These are phyloP conservation scores for Baccha elongata DNA, from an alignment of 2,888 invertebrate genomes.

Conservation along the genomic window DNA sequence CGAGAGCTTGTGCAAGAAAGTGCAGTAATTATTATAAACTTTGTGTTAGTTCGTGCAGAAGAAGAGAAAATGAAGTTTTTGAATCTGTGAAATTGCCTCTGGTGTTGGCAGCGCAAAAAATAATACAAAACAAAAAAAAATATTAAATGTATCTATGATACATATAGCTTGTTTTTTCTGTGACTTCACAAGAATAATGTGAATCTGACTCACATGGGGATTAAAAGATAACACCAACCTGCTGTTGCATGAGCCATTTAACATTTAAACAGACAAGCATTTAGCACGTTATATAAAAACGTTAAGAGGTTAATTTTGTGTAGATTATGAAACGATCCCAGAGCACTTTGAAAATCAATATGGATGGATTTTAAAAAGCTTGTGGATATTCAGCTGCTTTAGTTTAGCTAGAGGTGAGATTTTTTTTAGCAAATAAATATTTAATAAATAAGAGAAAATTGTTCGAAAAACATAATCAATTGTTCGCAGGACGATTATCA, in stretches of 20 bases:
- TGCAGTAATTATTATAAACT: constrained; percentile 29
- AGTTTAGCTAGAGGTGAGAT: too few species aligned
- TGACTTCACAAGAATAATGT: constrained; percentile 18
- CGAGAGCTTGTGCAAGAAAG: constrained; percentile 15
- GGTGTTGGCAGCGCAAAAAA: constrained; percentile 22
- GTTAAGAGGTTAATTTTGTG: background rate
- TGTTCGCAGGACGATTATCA: too few species aligned
- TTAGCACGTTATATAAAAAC: constrained; percentile 6
- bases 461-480: too few species aligned
- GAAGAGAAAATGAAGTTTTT: constrained; percentile 31
- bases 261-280: constrained; percentile 7
- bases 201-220: constrained; percentile 18
- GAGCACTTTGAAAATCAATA: too few species aligned
- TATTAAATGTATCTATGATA: background rate
- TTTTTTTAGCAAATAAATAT: too few species aligned
- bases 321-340: too few species aligned
- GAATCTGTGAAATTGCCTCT: constrained; percentile 32
- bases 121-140: background rate
- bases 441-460: too few species aligned
- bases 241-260: constrained; percentile 28
- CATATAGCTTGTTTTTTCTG: background rate
- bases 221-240: constrained; percentile 2
- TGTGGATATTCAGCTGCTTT: too few species aligned
- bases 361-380: background rate
- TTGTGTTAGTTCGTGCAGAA: constrained; percentile 24